Conservation (phyloP, 1,140 invertebrate species). For the Hirudo medicinalis region DNA sequence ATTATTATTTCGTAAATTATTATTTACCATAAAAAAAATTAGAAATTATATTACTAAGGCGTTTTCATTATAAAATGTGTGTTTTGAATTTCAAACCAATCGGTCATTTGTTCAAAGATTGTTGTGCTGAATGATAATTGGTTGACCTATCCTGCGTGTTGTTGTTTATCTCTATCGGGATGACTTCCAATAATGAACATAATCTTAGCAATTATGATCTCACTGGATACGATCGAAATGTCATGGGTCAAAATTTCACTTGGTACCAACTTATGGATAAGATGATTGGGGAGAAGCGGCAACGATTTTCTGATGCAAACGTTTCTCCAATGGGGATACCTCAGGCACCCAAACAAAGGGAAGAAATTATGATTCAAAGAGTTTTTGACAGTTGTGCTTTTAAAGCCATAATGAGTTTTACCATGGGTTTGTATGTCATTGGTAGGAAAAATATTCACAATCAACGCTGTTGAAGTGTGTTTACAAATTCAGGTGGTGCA, state of each 20-base stretch:
- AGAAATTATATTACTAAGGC: no score
- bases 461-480: not conserved
- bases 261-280: slow-evolving; percentile 16
- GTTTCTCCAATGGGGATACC: slow-evolving; percentile 14
- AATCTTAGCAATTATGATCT: no score
- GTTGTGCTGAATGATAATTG: no score
- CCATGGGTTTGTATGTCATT: slow-evolving; percentile 52
- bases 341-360: slow-evolving; percentile 26
- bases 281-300: slow-evolving; percentile 20
- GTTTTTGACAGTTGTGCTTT: slow-evolving; percentile 81
- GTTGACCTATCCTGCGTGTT: no score
- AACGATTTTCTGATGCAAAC: not conserved
- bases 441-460: not conserved
- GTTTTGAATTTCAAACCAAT: slow-evolving; percentile 5
- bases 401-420: slow-evolving; percentile 75
- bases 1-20: no score
- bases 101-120: slow-evolving; percentile 16
- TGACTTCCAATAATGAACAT: no score
- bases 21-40: no score
- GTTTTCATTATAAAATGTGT: not conserved
- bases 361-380: slow-evolving; percentile 51
- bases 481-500: slow-evolving; percentile 59
- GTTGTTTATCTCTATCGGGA: no score
- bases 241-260: slow-evolving; percentile 2
- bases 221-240: no score